Percentiles rank a stretch among this genome's conserved stretches.
Evolutionary conservation across 2,888 invertebrate species (phyloP).

Genomic region (Augochlorella aurata): DNA sequence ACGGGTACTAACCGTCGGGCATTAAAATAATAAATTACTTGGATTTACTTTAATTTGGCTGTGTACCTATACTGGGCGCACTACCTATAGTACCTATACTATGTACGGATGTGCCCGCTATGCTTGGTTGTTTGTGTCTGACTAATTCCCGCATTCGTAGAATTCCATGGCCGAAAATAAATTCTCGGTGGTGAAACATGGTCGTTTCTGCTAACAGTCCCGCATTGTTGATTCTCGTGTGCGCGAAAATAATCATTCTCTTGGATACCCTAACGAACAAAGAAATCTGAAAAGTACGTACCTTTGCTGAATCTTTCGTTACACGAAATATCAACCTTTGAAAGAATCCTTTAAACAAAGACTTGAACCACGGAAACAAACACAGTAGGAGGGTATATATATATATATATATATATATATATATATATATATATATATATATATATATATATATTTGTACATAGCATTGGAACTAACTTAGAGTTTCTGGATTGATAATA

Average conservation of each 20-base stretch:
- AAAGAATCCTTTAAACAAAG: background rate
- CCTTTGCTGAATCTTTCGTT: too few species aligned
- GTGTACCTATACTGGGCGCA: background rate
- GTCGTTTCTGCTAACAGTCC: background rate
- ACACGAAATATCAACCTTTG: background rate
- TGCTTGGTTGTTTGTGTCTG: background rate
- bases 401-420: background rate
- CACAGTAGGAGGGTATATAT: too few species aligned
- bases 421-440: background rate
- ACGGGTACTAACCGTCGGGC: background rate
- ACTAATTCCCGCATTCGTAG: slow-evolving; percentile 19
- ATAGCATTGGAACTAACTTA: background rate
- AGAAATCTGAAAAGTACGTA: background rate
- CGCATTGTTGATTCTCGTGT: background rate
- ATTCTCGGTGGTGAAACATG: background rate
- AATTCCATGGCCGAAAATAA: slow-evolving; percentile 38
- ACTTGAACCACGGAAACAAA: too few species aligned
- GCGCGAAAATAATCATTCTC: background rate
- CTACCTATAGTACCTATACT: too few species aligned
- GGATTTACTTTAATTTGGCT: too few species aligned
- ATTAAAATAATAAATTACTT: background rate
- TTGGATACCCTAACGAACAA: background rate
- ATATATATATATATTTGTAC: too few species aligned
- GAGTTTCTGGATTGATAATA: too few species aligned
- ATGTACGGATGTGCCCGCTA: background rate